Base-by-base conservation (phyloP, 2,797 vertebrate species). In the Galago senegalensis region DNA sequence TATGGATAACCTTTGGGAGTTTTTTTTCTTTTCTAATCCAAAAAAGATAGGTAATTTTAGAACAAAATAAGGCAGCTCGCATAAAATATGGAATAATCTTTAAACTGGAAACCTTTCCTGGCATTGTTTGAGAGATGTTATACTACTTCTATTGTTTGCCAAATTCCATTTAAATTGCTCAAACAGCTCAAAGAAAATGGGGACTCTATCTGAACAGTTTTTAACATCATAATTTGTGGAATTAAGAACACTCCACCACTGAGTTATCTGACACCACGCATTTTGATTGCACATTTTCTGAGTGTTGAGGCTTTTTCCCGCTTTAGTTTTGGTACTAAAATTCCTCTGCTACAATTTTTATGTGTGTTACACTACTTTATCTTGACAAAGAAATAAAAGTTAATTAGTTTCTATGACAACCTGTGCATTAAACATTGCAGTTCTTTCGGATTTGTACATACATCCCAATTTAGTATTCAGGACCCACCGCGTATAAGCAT, bases 361-460 rank as follows among this genome's bases (percentile, higher is more conserved):
- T 98, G 98, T 98, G 97, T 95, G 97, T 98, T 97, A 95, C 94
- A 97, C 97, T 97, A 98, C 97, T 98, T 98, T 98, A 97, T 96
- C 96, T 98, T 98, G 98, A 98, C 98, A 98, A 87, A 98, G 97
- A 98, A 98, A 98, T 98, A 98, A 98, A 98, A 99, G 97, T 98
- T 98, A 99, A 99, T 98, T 98, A 98, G 98, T 98, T 98, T 98
- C 98, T 99, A 98, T 98, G 98, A 98, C 93, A 97, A 99, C 98
- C 97, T 98, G 95, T 98, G 98, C 98, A 98, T 98, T 98, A 98
- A 98, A 98, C 96, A 98, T 97, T 92, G 97, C 95, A 97, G 96
- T 98, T 98, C 98, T 98, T 98, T 98, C 97, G 97, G 97, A 95
- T 98, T 98, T 97, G 97, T 98, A 98, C 98, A 98, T 98, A 98